These are phyloP conservation scores for Riparia riparia DNA, from an alignment of 2,113 vertebrate species.

Conservation along the genomic window DNA sequence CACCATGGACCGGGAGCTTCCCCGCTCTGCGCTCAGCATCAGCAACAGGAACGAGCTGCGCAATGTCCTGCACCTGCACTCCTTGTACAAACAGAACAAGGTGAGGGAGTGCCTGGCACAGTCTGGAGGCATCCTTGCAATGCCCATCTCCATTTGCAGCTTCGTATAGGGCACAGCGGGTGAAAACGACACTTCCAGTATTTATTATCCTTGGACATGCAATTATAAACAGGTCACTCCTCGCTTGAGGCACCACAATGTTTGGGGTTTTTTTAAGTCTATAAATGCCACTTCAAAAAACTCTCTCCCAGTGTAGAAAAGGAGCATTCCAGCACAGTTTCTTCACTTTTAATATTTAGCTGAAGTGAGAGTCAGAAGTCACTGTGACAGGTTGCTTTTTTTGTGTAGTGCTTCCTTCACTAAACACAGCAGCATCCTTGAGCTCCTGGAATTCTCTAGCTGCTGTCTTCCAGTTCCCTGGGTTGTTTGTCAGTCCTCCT, in stretches of 20 bases:
- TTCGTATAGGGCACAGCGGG: fast-evolving
- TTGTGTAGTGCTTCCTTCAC: neutral
- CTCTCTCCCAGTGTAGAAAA: neutral
- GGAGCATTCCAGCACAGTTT: neutral
- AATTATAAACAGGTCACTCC: neutral
- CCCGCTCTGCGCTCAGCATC: slow-evolving; percentile 87
- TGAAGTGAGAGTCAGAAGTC: neutral
- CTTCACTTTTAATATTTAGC: neutral
- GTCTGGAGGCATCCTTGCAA: fast-evolving
- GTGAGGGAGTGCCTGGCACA: slow-evolving; percentile 24
- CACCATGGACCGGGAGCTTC: slow-evolving; percentile 90
- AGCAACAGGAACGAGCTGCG: slow-evolving; percentile 88
- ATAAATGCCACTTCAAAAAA: neutral
- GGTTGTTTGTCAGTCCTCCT: neutral
- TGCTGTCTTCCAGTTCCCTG: neutral
- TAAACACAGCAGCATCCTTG: neutral
- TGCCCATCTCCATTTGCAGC: neutral
- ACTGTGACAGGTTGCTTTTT: fast-evolving
- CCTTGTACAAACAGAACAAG: slow-evolving; percentile 89
- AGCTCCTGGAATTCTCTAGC: neutral
- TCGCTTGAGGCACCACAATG: neutral
- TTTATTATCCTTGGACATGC: neutral
- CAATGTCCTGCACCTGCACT: slow-evolving; percentile 85
- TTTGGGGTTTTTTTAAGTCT: fast-evolving
- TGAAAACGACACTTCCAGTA: neutral